Base-by-base conservation (phyloP, 2,797 vertebrate genomes). In the Nannoperca obscura region DNA sequence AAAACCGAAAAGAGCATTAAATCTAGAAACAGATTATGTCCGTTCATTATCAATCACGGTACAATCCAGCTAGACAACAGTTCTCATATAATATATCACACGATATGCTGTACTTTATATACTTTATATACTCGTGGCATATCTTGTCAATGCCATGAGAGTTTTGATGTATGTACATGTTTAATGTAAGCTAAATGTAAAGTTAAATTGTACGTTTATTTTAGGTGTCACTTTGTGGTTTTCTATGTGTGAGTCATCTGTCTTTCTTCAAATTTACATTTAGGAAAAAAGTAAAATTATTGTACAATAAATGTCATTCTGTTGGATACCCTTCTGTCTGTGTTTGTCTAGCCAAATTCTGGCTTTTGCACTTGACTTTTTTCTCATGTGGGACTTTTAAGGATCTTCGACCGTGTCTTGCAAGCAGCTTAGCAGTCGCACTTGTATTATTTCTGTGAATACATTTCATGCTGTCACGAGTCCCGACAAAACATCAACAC, bases 401-500 rank as follows among this genome's bases (percentile, higher is more conserved):
- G 5, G 27, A 72, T 66, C 32, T 54, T 27, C 12, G 0, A 5
- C 4, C 0, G 1, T 47, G n/a, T 58, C 53, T 42, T 19, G 4
- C 19, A 53, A 59, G 38, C 17, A 57, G 12, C 27, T 66, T 20
- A 22, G 4, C 20, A 38, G 46, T 42, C 4, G 22, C 20, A 74
- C 70, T 78, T 82, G 34, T 61, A 36, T 19, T 11, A 57, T 82
- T 76, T 85, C 22, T 30, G 67, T 49, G 80, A 72, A 76, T 80
- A 85, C 2, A 87, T 81, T 86, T 79, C 85, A 85, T 64, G 83
- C 78, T 17, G 60, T 76, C 79, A 83, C 52, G 85, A 71, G 62
- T 78, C 68, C 72, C 76, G 77, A 89, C 93, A 93, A 94, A 95
- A 96, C 93, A 94, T 93, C 92, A 94, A 95, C 94, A 95, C 80